Conservation (phyloP, 2,888 invertebrate genomes). For the Urechis unicinctus region DNA sequence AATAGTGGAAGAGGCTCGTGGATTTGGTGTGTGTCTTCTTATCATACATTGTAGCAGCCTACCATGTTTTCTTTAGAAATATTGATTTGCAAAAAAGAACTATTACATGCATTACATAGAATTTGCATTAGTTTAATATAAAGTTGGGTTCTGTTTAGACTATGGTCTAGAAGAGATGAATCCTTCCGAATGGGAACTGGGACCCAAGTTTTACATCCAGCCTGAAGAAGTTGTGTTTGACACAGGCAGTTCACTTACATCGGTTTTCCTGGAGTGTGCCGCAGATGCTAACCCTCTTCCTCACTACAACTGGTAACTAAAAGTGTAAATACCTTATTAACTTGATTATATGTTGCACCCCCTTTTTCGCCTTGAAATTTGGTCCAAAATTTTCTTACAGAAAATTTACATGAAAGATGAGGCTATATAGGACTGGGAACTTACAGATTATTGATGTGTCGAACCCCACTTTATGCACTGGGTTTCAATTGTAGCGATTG, state of each 20-base stretch:
- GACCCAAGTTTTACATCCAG: conserved; percentile 16
- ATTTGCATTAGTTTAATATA: too few species aligned
- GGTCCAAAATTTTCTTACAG: background rate
- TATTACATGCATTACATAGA: too few species aligned
- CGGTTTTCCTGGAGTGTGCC: conserved; percentile 38
- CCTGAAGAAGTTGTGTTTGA: conserved; percentile 21
- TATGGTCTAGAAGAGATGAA: conserved; percentile 21
- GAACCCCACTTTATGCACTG: too few species aligned
- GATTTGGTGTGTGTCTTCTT: conserved; percentile 26
- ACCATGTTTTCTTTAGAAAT: too few species aligned
- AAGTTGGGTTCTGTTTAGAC: too few species aligned
- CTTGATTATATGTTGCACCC: background rate
- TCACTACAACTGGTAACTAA: conserved; percentile 26
- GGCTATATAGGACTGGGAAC: too few species aligned
- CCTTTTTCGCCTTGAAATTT: too few species aligned
- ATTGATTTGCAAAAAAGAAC: too few species aligned
- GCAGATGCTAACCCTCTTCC: conserved; percentile 28
- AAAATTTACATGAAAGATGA: too few species aligned
- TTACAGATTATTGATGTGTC: too few species aligned
- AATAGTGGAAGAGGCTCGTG: conserved; percentile 26
- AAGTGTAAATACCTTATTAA: background rate
- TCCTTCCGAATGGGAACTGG: conserved; percentile 8
- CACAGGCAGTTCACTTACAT: conserved; percentile 28
- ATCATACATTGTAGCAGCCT: background rate
- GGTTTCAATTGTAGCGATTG: too few species aligned